These are phyloP conservation scores for Arnoldichthys spilopterus DNA, from an alignment of 2,797 vertebrate genomes.

Conservation along the genomic window DNA sequence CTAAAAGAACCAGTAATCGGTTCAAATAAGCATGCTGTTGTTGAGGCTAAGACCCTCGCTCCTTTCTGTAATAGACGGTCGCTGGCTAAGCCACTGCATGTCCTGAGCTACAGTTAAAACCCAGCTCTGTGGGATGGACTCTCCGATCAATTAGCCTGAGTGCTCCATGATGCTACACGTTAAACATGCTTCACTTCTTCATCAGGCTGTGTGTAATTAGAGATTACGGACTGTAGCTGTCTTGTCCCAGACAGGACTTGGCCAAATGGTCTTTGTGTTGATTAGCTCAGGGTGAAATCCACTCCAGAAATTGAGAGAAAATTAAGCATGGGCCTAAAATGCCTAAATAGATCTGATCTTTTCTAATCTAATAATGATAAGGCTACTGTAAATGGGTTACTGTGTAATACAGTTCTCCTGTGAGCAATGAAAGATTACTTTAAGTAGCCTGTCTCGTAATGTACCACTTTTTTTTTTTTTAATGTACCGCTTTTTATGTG, in stretches of 20 bases:
- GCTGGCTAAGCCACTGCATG: not conserved
- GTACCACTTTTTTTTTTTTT: too few relatives aligned
- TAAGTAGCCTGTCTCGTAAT: not conserved
- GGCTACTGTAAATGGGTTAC: not conserved
- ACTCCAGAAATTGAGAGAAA: not conserved
- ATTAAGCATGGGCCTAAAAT: not conserved
- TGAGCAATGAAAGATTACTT: not conserved
- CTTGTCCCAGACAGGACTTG: not conserved
- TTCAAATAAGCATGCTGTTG: not conserved
- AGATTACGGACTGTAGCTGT: slow-evolving; percentile 6
- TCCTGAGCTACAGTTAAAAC: slow-evolving; percentile 9
- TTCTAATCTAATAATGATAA: not conserved
- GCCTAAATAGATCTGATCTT: not conserved
- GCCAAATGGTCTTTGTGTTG: not conserved
- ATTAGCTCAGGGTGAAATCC: not conserved
- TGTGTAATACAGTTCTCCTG: not conserved
- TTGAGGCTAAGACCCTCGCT: slow-evolving; percentile 21
- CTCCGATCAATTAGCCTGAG: slow-evolving; percentile 17
- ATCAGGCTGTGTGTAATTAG: not conserved
- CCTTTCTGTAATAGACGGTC: not conserved
- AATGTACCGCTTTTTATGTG: too few relatives aligned
- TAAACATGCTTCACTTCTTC: not conserved
- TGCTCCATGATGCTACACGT: not conserved
- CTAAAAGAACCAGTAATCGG: slow-evolving; percentile 14
- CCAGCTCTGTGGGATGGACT: not conserved